Conservation (phyloP, 1,140 invertebrate genomes). For the Cyrtorhinus lividipennis region DNA sequence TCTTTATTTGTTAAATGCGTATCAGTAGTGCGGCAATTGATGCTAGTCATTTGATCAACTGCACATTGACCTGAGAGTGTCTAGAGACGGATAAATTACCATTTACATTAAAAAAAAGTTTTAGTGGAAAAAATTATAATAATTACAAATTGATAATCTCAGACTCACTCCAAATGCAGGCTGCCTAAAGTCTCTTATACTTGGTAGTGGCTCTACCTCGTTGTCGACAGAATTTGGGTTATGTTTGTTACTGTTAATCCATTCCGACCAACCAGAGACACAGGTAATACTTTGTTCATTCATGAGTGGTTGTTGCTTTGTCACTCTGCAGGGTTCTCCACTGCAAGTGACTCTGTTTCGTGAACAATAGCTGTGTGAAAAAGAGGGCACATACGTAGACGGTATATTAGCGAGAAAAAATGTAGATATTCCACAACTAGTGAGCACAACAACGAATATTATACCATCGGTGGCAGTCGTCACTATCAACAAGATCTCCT, state of each 20-base stretch:
- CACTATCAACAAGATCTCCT: constrained; percentile 56
- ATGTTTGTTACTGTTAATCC: constrained; percentile 48
- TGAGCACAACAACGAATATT: too few species aligned
- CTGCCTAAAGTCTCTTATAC: constrained; percentile 31
- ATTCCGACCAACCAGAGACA: constrained; percentile 52
- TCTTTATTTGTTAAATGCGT: constrained; percentile 45
- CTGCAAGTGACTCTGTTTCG: constrained; percentile 49
- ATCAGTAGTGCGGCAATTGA: constrained; percentile 53
- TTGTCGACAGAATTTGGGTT: constrained; percentile 29
- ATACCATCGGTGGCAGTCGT: constrained; percentile 60
- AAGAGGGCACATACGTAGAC: too few species aligned
- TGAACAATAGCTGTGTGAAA: constrained; percentile 40
- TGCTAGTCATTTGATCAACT: constrained; percentile 42
- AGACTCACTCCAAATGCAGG: not conserved
- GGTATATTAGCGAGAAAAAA: too few species aligned
- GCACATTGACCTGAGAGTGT: not conserved
- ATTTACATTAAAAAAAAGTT: not conserved
- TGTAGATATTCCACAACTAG: not conserved
- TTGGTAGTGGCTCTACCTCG: constrained; percentile 48
- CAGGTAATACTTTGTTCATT: constrained; percentile 34
- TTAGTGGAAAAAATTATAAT: not conserved
- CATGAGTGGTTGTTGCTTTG: constrained; percentile 15
- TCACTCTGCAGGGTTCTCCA: constrained; percentile 44
- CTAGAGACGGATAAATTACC: not conserved
- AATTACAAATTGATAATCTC: not conserved